These are phyloP conservation scores for Chaenodraco wilsoni DNA, from an alignment of 2,797 vertebrate genomes.

Conservation along the genomic window DNA sequence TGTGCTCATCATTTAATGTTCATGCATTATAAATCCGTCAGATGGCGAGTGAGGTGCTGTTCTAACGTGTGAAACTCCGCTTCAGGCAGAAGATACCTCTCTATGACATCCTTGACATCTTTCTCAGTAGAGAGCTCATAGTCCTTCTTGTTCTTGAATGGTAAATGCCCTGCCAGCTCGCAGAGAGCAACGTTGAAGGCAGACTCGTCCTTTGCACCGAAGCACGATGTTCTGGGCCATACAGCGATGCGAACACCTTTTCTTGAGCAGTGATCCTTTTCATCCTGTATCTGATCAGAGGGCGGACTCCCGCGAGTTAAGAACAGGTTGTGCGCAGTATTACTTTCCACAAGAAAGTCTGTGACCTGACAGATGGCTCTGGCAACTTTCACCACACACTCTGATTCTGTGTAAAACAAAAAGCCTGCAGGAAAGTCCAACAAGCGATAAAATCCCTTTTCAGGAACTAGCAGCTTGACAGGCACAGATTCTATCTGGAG, in stretches of 20 bases:
- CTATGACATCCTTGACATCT: conserved; percentile 80
- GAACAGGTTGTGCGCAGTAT: conserved; percentile 91
- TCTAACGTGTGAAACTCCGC: conserved; percentile 78
- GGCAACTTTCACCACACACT: conserved; percentile 69
- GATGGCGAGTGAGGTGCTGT: conserved; percentile 56
- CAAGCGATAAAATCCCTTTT: conserved; percentile 76
- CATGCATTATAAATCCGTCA: conserved; percentile 39
- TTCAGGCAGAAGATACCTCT: conserved; percentile 81
- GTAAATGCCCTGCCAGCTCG: conserved; percentile 92
- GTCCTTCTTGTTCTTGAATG: conserved; percentile 84
- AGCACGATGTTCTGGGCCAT: conserved; percentile 88
- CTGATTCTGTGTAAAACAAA: conserved; percentile 84
- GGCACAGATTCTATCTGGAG: conserved; percentile 84
- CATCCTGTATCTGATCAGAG: neutral
- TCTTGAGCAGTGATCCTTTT: conserved; percentile 42
- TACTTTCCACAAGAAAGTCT: conserved; percentile 78
- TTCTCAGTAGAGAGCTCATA: conserved; percentile 84
- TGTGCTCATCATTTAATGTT: neutral
- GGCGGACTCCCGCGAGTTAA: conserved; percentile 87
- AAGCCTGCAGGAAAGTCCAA: conserved; percentile 84
- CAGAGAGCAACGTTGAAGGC: conserved; percentile 93
- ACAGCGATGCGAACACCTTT: conserved; percentile 87
- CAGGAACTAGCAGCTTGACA: conserved; percentile 74
- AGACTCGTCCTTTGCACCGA: conserved; percentile 87
- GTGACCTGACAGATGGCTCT: conserved; percentile 82